Base-by-base conservation (phyloP, 2,113 vertebrate species). In the Pseudonaja textilis region DNA sequence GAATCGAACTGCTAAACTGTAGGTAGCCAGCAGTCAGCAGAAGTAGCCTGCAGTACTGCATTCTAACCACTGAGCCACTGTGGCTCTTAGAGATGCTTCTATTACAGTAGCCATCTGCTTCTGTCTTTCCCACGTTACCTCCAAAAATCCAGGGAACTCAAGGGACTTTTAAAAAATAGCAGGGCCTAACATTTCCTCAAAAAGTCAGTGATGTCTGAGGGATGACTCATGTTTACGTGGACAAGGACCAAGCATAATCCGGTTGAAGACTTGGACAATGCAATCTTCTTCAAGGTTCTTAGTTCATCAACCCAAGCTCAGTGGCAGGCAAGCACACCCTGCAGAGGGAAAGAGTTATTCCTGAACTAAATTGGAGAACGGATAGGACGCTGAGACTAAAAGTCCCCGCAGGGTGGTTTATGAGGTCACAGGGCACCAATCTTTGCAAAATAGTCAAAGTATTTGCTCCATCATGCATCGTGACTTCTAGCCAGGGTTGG, bases 361-460 rank as follows among this genome's bases (percentile, higher is more conserved):
- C 54, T n/a, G 61, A 90, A 88, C 90, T 94, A 85, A 94, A 92
- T 74, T 57, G 52, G 47, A 69, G 74, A 85, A 92, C 3, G 14
- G 88, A 89, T 92, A 18, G 20, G 64, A 87, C 87, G 88, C 11
- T 45, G 57, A 89, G 89, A 74, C 50, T 42, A 69, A 92, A 93
- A 90, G 25, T 59, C 87, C 74, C 94, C 34, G 1, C 1, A 47
- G 74, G 86, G 91, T 61, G 26, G 39, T 39, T 88, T 90, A 57
- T 26, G 1, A 9, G 91, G 89, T 92, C 91, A 89, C 39, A 50
- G 56, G 23, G 34, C 45, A 86, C 92, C 89, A 92, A 25, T 52
- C 88, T 93, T 92, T 50, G 54, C 26, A 52, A 91, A 90, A 29
- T 91, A 91, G 55, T 90, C 16, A 26, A 90, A 89, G 89, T 61